phyloP scores from a whole-genome alignment of 2,797 vertebrate genomes.

The Hephaestus fuliginosus region DNA sequence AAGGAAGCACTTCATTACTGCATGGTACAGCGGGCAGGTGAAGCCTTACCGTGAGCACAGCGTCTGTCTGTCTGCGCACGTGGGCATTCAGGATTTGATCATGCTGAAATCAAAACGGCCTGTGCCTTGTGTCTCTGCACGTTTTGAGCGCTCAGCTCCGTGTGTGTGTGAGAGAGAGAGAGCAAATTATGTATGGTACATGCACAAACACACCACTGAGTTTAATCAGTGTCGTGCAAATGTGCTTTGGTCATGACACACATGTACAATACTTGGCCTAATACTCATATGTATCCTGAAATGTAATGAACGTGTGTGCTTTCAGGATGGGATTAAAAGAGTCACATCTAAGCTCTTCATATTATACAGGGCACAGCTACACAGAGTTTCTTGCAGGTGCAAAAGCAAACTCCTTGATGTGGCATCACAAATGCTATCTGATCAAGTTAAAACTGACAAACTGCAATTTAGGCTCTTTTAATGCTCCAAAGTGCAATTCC shows the following conservation, averaged over 20 bases:
- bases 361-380: neutral
- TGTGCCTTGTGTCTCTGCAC: slow-evolving; percentile 40
- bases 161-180: slow-evolving; percentile 4
- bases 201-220: slow-evolving; percentile 45
- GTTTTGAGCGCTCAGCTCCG: slow-evolving; percentile 38
- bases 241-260: slow-evolving; percentile 57
- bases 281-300: slow-evolving; percentile 14
- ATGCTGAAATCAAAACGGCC: slow-evolving; percentile 65
- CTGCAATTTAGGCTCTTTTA: neutral
- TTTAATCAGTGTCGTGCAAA: slow-evolving; percentile 21
- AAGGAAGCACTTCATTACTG: slow-evolving; percentile 81
- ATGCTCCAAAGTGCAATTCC: neutral
- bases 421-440: neutral
- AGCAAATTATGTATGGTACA: slow-evolving; percentile 35
- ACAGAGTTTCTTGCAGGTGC: neutral
- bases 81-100: slow-evolving; percentile 62
- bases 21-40: slow-evolving; percentile 67
- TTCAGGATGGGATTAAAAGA: slow-evolving; percentile 12
- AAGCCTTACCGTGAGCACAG: slow-evolving; percentile 33
- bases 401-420: neutral
- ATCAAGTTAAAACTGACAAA: neutral
- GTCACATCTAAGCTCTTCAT: neutral
- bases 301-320: slow-evolving; percentile 10
- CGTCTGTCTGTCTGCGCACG: slow-evolving; percentile 45
- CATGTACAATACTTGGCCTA: slow-evolving; percentile 7